phyloP scores from a whole-genome alignment of 1,140 invertebrate species.

The Samia ricini region DNA sequence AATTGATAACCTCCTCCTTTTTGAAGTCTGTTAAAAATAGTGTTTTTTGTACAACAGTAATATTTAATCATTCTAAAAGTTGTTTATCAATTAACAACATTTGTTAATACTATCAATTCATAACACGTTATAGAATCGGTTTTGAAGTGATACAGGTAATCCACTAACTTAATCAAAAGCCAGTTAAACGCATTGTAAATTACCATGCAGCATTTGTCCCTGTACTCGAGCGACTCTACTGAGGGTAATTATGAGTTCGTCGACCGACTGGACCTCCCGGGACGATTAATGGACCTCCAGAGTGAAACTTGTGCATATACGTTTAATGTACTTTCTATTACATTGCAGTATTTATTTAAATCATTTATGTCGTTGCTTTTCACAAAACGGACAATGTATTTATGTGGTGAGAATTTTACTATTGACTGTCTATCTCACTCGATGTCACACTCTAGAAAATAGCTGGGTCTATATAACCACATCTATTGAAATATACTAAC shows the following conservation, averaged over 20 bases:
- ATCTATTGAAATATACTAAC: too few relatives aligned
- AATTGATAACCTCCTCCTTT: too few relatives aligned
- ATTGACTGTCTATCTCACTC: too few relatives aligned
- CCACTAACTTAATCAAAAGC: not conserved
- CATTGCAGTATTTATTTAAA: not conserved
- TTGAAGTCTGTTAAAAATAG: too few relatives aligned
- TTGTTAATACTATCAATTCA: too few relatives aligned
- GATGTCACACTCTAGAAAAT: too few relatives aligned
- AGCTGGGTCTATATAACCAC: too few relatives aligned
- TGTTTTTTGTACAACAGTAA: too few relatives aligned
- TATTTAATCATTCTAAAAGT: too few relatives aligned
- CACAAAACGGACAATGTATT: too few relatives aligned
- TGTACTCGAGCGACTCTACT: not conserved
- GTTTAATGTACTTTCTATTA: not conserved
- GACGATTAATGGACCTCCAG: not conserved
- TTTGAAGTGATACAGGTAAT: not conserved
- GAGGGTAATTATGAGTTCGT: slow-evolving; percentile 1
- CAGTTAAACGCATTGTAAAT: not conserved
- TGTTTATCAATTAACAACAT: too few relatives aligned
- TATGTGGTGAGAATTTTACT: too few relatives aligned
- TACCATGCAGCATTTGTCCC: not conserved
- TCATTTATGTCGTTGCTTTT: not conserved
- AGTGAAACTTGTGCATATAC: not conserved
- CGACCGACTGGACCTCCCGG: not conserved
- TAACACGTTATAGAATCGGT: not conserved